Evolutionary conservation across 2,113 vertebrate genomes (phyloP), one percentile per base, ranked within the genome.

Genomic region (Platysteira castanea): DNA sequence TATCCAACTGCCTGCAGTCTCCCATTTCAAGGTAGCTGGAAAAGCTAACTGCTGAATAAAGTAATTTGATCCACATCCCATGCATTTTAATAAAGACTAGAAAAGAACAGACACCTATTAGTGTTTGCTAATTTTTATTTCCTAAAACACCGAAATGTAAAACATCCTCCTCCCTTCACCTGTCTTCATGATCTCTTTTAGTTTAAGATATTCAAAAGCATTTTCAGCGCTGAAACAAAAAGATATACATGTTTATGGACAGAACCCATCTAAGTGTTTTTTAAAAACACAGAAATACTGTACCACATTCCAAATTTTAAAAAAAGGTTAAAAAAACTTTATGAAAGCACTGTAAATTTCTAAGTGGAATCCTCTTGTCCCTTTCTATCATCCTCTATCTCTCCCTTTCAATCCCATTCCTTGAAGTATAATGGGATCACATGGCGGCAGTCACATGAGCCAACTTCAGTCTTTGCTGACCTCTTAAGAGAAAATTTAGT

Each of bases 1-100:
- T 90, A 89, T 69, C 59, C 49, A 84, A 68, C 68, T 82, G 91
- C 75, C 73, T 84, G 78, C 77, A 96, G 84, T 86, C 68, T 97
- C 90, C 83, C 89, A 88, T 81, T 96, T 84, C 76, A 94, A 96
- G 93, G 93, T 90, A 93, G 75, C 79, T 92, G 87, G 96, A 88
- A 90, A 93, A 61, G 53, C 88, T 82, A 79, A 90, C 42, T 16
- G 3, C 23, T 64, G 56, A 95, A 94, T 63, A 60, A 77, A 91
- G 81, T 49, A 0, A 90, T 82, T 77, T 73, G 89, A 97, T 94
- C 30, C 90, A 65, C 67, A 95, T 79, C 89, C 75, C 93, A 83
- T 77, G 83, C 47, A 56, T 84, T 90, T 93, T 82, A 73, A 73
- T 86, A 67, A 91, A 93, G 59, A 87, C 90, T 41, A 24, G 83